These are phyloP conservation scores for Tympanuchus pallidicinctus DNA, from an alignment of 2,113 vertebrate species.

Conservation along the genomic window DNA sequence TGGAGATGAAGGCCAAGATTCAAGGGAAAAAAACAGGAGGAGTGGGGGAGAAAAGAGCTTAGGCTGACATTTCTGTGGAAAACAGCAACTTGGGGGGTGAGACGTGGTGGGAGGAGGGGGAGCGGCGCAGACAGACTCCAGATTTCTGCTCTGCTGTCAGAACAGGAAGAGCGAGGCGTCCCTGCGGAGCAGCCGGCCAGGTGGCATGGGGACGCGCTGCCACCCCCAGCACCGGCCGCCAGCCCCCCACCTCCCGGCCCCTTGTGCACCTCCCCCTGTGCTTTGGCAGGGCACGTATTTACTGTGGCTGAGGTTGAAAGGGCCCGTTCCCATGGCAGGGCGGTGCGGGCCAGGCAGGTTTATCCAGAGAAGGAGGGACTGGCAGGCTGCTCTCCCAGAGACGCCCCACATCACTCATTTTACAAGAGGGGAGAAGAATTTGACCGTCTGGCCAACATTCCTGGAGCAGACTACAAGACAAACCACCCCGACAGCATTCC, in stretches of 20 bases:
- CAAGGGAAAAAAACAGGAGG: background rate
- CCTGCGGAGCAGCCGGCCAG: background rate
- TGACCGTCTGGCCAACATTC: slow-evolving; percentile 79
- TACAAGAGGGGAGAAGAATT: slow-evolving; percentile 75
- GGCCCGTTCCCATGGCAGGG: slow-evolving; percentile 66
- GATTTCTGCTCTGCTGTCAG: slow-evolving; percentile 60
- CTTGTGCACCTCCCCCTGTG: background rate
- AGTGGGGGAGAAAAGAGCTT: slow-evolving; percentile 21
- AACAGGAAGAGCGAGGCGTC: slow-evolving; percentile 56
- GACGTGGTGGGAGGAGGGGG: slow-evolving; percentile 40
- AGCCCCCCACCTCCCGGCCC: background rate
- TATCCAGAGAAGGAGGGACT: slow-evolving; percentile 71
- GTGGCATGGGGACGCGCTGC: background rate
- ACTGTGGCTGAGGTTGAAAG: slow-evolving; percentile 61
- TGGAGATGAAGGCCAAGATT: slow-evolving; percentile 44
- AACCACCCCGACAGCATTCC: slow-evolving; percentile 75
- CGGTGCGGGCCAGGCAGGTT: slow-evolving; percentile 68
- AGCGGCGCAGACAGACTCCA: slow-evolving; percentile 24
- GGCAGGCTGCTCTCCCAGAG: slow-evolving; percentile 66
- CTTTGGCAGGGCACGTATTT: slow-evolving; percentile 50
- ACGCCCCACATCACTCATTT: slow-evolving; percentile 72
- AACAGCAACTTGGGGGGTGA: slow-evolving; percentile 64
- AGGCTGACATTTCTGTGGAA: slow-evolving; percentile 64
- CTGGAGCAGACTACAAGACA: slow-evolving; percentile 73
- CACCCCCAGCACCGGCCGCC: background rate